Evolutionary conservation across 2,888 invertebrate species (phyloP).

Genomic region (Dusona sp.): DNA sequence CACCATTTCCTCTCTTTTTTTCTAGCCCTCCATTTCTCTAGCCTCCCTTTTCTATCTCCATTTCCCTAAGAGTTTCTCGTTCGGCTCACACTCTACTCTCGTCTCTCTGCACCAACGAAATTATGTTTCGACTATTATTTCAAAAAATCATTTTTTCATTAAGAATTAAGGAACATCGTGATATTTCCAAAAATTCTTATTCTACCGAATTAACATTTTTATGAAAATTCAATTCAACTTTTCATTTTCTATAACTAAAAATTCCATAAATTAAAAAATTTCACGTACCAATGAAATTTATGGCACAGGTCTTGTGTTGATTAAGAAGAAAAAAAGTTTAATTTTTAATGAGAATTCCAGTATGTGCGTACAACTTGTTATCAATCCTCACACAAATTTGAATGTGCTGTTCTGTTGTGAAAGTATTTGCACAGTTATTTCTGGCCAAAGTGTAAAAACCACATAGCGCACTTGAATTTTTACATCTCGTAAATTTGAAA

Average conservation of each 20-base stretch:
- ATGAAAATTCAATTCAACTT: not conserved
- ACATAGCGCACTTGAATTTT: too few species aligned
- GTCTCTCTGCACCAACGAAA: not conserved
- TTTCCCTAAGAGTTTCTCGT: conserved; percentile 23
- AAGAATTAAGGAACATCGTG: not conserved
- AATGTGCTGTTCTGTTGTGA: too few species aligned
- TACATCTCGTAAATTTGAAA: too few species aligned
- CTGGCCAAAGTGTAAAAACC: too few species aligned
- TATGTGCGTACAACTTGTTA: too few species aligned
- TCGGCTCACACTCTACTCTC: conserved; percentile 1
- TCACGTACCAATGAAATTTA: not conserved
- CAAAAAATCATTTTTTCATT: too few species aligned
- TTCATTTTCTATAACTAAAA: not conserved
- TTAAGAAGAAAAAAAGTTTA: not conserved
- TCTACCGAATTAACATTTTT: too few species aligned
- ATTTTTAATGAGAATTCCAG: not conserved
- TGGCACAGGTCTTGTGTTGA: not conserved
- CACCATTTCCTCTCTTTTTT: not conserved
- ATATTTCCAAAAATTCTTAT: not conserved
- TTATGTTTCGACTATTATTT: not conserved
- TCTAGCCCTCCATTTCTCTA: not conserved
- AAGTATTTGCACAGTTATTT: too few species aligned
- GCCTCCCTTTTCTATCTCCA: not conserved
- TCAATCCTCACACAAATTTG: too few species aligned
- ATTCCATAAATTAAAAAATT: not conserved